phyloP scores from a whole-genome alignment of 2,113 vertebrate genomes.

The Ascaphus truei region DNA sequence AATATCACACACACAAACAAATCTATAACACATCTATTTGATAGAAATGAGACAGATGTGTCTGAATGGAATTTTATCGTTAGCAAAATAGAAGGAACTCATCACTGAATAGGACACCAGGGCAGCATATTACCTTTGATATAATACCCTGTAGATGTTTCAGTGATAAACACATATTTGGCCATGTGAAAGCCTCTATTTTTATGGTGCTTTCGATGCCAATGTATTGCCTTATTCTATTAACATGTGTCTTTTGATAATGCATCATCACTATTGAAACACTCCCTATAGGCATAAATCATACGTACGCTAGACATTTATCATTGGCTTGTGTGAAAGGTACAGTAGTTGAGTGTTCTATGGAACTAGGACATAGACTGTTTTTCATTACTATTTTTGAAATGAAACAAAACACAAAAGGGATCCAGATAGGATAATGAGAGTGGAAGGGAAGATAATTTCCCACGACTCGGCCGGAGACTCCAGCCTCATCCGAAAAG shows the following conservation, averaged over 20 bases:
- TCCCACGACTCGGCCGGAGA: neutral
- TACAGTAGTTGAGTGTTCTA: neutral
- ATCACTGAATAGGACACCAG: neutral
- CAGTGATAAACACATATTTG: constrained; percentile 5
- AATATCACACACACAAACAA: no score
- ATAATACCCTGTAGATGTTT: constrained; percentile 7
- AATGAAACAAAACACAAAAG: neutral
- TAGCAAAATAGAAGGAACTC: constrained; percentile 11
- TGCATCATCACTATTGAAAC: constrained; percentile 14
- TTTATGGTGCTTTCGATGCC: constrained; percentile 8
- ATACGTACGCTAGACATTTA: neutral
- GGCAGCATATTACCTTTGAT: constrained; percentile 3
- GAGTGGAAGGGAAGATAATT: constrained; percentile 1
- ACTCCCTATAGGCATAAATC: constrained; percentile 10
- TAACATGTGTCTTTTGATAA: constrained; percentile 16
- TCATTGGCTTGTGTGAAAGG: constrained; percentile 7
- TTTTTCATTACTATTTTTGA: constrained; percentile 18
- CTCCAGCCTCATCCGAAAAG: neutral
- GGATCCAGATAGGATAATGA: constrained; percentile 18
- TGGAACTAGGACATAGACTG: constrained; percentile 7
- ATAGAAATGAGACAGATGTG: neutral
- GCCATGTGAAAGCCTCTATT: constrained; percentile 7
- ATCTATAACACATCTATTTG: constrained; percentile 19
- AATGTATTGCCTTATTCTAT: neutral
- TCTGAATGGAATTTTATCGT: neutral